These are phyloP conservation scores for Pseudoatta argentina DNA, from an alignment of 1,140 invertebrate genomes.

Conservation along the genomic window DNA sequence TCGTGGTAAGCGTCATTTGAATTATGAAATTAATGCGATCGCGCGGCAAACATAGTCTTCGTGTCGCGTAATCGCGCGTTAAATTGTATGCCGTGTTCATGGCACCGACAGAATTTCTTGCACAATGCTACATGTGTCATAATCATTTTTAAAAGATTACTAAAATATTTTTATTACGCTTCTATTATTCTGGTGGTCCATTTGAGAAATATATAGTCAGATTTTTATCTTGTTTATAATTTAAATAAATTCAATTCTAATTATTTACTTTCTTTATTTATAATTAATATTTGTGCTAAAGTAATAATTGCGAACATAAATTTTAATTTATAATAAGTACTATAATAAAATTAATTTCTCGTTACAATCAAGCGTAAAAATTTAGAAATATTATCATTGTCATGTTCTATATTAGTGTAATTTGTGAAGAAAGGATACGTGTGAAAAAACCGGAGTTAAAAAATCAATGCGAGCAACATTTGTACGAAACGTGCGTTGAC, in stretches of 20 bases:
- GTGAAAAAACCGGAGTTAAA: not conserved
- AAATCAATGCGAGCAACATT: constrained; percentile 11
- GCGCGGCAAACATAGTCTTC: constrained; percentile 21
- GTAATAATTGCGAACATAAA: not conserved
- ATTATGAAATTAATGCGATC: constrained; percentile 55
- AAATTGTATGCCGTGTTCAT: constrained; percentile 16
- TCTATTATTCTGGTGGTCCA: not conserved
- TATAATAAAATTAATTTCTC: not conserved
- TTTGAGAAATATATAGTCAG: not conserved
- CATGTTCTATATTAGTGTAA: not conserved
- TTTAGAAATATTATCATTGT: not conserved
- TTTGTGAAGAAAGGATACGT: no score
- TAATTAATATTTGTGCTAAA: not conserved
- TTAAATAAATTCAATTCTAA: not conserved
- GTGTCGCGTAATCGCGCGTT: constrained; percentile 41
- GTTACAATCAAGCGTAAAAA: not conserved
- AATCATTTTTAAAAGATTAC: not conserved
- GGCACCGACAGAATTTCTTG: constrained; percentile 9
- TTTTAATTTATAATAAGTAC: not conserved
- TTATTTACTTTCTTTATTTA: not conserved
- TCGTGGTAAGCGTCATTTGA: constrained; percentile 37
- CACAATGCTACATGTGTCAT: not conserved
- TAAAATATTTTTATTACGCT: not conserved
- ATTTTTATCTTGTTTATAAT: not conserved
- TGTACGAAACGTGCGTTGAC: constrained; percentile 66